Percentiles rank a stretch among this genome's conserved stretches.
phyloP scores from a whole-genome alignment of 2,888 invertebrate genomes.

The Leucoptera coffeella region DNA sequence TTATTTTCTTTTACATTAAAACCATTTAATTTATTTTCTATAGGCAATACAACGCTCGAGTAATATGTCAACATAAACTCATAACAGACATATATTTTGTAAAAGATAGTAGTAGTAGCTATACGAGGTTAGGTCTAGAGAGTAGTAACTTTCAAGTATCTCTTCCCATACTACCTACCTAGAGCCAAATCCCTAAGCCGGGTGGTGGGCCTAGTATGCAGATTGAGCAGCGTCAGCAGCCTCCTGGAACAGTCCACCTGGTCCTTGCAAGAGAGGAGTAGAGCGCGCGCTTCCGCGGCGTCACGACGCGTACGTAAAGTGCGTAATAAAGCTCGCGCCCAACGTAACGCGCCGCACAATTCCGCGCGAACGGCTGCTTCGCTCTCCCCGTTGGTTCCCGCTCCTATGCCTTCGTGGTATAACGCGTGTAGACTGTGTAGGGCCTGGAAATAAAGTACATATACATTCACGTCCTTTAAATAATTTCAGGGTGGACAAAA shows the following conservation, averaged over 20 bases:
- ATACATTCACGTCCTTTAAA: too few species aligned
- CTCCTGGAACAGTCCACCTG: conserved; percentile 85
- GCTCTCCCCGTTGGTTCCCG: conserved; percentile 53
- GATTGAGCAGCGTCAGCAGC: conserved; percentile 79
- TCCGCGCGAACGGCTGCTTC: conserved; percentile 84
- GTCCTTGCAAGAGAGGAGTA: conserved; percentile 71
- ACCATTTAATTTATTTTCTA: too few species aligned
- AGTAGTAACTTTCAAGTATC: too few species aligned
- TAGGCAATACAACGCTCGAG: too few species aligned
- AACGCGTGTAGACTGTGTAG: conserved; percentile 87
- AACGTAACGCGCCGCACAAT: conserved; percentile 74
- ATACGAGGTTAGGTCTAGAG: too few species aligned
- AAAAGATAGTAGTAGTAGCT: too few species aligned
- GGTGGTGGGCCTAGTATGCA: conserved; percentile 73
- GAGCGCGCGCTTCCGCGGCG: conserved; percentile 59
- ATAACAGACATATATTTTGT: too few species aligned
- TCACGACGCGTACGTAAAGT: conserved; percentile 65
- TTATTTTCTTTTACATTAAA: too few species aligned
- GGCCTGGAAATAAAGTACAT: too few species aligned
- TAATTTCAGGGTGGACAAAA: too few species aligned
- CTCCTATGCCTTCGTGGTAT: conserved; percentile 72
- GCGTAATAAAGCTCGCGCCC: conserved; percentile 66
- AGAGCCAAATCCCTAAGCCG: conserved; percentile 76
- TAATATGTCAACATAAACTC: too few species aligned
- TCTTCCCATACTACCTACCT: conserved; percentile 48